phyloP scores from a whole-genome alignment of 2,113 vertebrate species.

The Dromiciops gliroides region DNA sequence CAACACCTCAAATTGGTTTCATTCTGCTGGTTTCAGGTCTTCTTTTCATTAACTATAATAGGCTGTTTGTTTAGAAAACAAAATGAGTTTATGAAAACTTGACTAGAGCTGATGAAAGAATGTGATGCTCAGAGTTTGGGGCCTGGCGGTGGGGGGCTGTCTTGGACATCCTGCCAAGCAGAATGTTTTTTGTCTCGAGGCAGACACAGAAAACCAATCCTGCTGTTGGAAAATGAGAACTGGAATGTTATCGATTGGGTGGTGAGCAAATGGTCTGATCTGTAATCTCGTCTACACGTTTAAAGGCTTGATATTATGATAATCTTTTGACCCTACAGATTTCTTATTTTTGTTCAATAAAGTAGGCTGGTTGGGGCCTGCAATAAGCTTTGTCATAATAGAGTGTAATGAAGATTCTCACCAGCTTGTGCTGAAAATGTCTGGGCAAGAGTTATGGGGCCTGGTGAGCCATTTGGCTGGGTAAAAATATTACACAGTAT shows the following conservation, averaged over 20 bases:
- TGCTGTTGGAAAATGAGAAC: slow-evolving; percentile 60
- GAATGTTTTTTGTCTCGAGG: slow-evolving; percentile 46
- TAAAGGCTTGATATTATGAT: slow-evolving; percentile 52
- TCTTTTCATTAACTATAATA: slow-evolving; percentile 61
- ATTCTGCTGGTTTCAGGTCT: slow-evolving; percentile 27
- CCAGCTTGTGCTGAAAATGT: slow-evolving; percentile 41
- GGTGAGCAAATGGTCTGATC: slow-evolving; percentile 38
- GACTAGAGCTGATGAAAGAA: slow-evolving; percentile 24
- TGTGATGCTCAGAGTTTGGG: background rate
- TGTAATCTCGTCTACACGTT: slow-evolving; percentile 46
- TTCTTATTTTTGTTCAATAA: slow-evolving; percentile 52
- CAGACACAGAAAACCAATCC: slow-evolving; percentile 59
- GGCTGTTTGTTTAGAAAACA: slow-evolving; percentile 60
- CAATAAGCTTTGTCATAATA: background rate
- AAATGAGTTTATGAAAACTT: slow-evolving; percentile 29
- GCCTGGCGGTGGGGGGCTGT: background rate
- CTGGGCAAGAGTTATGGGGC: slow-evolving; percentile 19
- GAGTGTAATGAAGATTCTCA: slow-evolving; percentile 28
- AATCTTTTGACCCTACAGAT: slow-evolving; percentile 62
- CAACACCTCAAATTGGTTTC: slow-evolving; percentile 22
- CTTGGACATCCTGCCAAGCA: slow-evolving; percentile 6
- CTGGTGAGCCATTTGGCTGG: background rate
- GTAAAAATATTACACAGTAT: slow-evolving; percentile 16
- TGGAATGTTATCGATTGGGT: slow-evolving; percentile 59
- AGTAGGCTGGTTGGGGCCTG: background rate